Evolutionary conservation across 2,888 invertebrate genomes (phyloP).

Genomic region (Panzeria rudis): DNA sequence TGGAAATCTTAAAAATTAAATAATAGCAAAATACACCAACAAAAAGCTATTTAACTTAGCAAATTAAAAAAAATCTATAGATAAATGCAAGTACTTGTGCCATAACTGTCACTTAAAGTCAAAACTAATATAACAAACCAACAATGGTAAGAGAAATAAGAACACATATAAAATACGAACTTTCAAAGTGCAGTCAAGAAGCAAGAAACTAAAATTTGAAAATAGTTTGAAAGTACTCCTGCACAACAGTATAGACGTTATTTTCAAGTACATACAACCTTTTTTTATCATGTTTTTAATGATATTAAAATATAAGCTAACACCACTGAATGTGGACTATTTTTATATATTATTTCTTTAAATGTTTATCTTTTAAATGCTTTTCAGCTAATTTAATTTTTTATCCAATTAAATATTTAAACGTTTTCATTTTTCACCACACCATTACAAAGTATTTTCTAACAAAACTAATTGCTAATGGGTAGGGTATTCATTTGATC

Average conservation of each 20-base stretch:
- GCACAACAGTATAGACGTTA: background rate
- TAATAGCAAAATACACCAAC: background rate
- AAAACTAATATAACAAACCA: background rate
- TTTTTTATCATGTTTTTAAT: too few species aligned
- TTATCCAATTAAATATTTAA: too few species aligned
- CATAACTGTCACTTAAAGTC: constrained; percentile 9
- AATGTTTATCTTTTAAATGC: too few species aligned
- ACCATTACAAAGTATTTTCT: too few species aligned
- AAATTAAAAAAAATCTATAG: background rate
- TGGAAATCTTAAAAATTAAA: background rate
- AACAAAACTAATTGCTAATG: too few species aligned
- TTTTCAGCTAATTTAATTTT: too few species aligned
- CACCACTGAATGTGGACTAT: too few species aligned
- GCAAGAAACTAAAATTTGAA: background rate
- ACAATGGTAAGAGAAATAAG: background rate
- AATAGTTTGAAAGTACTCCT: background rate
- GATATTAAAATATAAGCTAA: too few species aligned
- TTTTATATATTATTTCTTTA: too few species aligned
- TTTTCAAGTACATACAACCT: background rate
- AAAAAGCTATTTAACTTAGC: background rate
- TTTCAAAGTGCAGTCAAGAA: background rate
- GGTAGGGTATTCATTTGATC: too few species aligned
- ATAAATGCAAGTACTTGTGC: constrained; percentile 3
- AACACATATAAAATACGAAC: background rate
- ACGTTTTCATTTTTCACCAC: too few species aligned